phyloP scores from a whole-genome alignment of 1,140 invertebrate species.

The Globodera rostochiensis region DNA sequence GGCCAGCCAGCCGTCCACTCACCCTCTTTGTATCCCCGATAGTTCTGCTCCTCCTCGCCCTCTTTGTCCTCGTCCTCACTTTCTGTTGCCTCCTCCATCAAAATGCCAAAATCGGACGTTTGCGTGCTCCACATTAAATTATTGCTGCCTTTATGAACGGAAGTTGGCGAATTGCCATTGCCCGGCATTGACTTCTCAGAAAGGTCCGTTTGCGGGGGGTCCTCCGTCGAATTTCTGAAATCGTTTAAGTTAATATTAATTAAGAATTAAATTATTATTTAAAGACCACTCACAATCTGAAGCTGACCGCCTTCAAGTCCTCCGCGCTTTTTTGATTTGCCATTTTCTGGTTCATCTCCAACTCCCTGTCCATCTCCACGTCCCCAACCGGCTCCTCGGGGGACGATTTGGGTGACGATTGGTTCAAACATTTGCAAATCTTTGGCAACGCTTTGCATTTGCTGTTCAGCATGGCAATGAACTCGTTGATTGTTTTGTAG shows the following conservation, averaged over 20 bases:
- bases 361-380: not conserved
- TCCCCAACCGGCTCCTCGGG: not conserved
- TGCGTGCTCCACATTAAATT: not conserved
- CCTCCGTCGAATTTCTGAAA: constrained; percentile 10
- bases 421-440: constrained; percentile 23
- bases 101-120: constrained; percentile 8
- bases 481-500: constrained; percentile 75
- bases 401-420: constrained; percentile 8
- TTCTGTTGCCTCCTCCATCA: constrained; percentile 16
- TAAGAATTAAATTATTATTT: not conserved
- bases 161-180: not conserved
- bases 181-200: not conserved
- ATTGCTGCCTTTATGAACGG: not conserved
- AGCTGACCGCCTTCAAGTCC: constrained; percentile 17
- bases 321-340: not conserved
- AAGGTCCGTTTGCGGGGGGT: constrained; percentile 20
- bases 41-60: constrained; percentile 31
- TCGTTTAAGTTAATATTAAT: not conserved
- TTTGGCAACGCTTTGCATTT: not conserved
- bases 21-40: too few species aligned
- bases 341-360: not conserved
- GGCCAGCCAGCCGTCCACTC: not conserved
- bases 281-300: constrained; percentile 7
- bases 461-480: constrained; percentile 28
- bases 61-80: constrained; percentile 29